Conservation (phyloP, 2,797 vertebrate species). For the Moxostoma hubbsi region DNA sequence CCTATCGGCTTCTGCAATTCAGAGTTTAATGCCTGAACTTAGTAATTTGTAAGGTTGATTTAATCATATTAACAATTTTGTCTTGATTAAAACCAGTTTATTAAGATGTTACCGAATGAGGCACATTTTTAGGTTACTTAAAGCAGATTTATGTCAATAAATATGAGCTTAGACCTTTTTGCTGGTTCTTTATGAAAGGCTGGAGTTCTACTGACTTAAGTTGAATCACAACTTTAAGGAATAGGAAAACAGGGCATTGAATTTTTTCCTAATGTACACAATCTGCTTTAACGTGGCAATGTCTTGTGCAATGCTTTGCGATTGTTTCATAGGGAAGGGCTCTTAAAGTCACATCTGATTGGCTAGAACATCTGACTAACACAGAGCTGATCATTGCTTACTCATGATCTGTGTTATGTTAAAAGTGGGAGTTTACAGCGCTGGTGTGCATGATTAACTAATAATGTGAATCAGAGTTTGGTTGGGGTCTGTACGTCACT, state of each 20-base stretch:
- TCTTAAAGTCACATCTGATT: neutral
- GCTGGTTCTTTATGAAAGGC: too few species aligned
- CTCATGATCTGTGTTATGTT: neutral
- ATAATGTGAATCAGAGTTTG: conserved; percentile 9
- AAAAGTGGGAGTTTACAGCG: neutral
- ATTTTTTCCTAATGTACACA: neutral
- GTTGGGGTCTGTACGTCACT: neutral
- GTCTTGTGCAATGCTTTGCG: neutral
- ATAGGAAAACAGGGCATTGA: neutral
- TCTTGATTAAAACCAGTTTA: too few species aligned
- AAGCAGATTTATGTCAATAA: too few species aligned
- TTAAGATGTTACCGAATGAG: too few species aligned
- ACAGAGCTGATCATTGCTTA: neutral
- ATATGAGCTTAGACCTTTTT: too few species aligned
- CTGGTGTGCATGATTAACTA: neutral
- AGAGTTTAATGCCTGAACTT: too few species aligned
- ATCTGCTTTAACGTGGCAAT: neutral
- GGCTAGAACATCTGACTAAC: neutral
- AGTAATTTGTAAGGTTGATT: too few species aligned
- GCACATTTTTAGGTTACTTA: too few species aligned
- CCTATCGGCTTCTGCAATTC: too few species aligned
- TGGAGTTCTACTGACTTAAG: neutral
- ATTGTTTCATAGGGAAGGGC: neutral
- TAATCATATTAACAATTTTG: too few species aligned
- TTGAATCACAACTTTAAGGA: neutral